Evolutionary conservation across 2,113 vertebrate species (phyloP).

Genomic region (Pteronura brasiliensis): DNA sequence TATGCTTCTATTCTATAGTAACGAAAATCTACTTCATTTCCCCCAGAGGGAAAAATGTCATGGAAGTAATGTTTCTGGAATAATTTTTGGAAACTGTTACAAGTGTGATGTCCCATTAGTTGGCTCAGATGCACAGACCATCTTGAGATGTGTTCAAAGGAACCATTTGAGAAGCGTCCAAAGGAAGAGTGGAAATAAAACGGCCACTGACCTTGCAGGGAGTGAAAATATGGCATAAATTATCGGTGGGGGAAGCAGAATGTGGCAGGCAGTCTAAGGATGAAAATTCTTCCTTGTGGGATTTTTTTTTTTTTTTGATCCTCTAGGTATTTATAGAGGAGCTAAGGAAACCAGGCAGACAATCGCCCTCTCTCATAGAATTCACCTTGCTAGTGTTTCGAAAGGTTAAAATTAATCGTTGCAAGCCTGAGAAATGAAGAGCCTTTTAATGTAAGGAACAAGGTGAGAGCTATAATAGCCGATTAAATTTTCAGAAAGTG

Average conservation of each 20-base stretch:
- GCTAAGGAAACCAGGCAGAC: neutral
- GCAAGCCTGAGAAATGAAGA: neutral
- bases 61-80: neutral
- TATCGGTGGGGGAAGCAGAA: neutral
- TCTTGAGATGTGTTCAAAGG: neutral
- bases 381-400: neutral
- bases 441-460: neutral
- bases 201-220: accelerated
- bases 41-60: too few species aligned
- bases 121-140: neutral
- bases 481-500: neutral
- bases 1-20: too few species aligned
- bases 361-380: neutral
- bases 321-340: too few species aligned
- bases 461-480: accelerated
- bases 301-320: neutral
- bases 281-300: neutral
- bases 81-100: accelerated
- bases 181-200: neutral
- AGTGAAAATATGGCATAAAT: neutral
- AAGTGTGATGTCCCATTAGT: too few species aligned
- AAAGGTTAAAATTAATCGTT: neutral
- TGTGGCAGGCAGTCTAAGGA: neutral
- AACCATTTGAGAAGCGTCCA: neutral
- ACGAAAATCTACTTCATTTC: neutral